Evolutionary conservation across 2,797 vertebrate genomes (phyloP).

Genomic region (Sebastes paucispinis): DNA sequence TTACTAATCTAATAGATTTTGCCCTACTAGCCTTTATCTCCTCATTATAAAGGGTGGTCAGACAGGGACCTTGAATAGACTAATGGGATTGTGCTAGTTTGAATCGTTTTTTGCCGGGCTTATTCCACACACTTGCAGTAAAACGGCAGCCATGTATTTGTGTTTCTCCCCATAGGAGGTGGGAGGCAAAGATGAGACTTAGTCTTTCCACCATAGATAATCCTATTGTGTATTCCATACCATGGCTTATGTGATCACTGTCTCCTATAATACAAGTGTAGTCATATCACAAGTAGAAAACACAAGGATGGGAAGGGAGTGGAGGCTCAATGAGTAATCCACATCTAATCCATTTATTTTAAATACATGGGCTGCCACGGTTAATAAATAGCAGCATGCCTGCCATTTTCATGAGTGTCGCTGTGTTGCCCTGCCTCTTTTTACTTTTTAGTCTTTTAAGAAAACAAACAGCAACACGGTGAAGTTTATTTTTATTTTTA

Average conservation of each 20-base stretch:
- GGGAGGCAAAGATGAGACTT: slow-evolving; percentile 42
- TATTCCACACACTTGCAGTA: slow-evolving; percentile 27
- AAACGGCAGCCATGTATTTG: slow-evolving; percentile 34
- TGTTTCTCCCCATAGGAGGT: slow-evolving; percentile 32
- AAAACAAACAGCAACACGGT: not conserved
- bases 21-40: slow-evolving; percentile 5
- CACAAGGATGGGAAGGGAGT: slow-evolving; percentile 33
- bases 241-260: slow-evolving; percentile 63
- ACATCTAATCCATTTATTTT: slow-evolving; percentile 66
- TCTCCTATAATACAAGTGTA: slow-evolving; percentile 36
- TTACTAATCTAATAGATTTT: slow-evolving; percentile 27
- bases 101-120: slow-evolving; percentile 23
- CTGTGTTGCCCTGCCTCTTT: not conserved
- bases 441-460: not conserved
- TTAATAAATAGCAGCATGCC: slow-evolving; percentile 43
- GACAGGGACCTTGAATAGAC: slow-evolving; percentile 49
- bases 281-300: slow-evolving; percentile 50
- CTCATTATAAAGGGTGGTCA: slow-evolving; percentile 50
- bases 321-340: slow-evolving; percentile 60
- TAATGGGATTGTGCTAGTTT: slow-evolving; percentile 69
- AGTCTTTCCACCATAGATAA: slow-evolving; percentile 45
- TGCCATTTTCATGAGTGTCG: slow-evolving; percentile 8
- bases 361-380: slow-evolving; percentile 38
- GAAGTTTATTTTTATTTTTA: not conserved
- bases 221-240: slow-evolving; percentile 63